Conservation (phyloP, 2,888 invertebrate species). For the Aporophyla nigra region DNA sequence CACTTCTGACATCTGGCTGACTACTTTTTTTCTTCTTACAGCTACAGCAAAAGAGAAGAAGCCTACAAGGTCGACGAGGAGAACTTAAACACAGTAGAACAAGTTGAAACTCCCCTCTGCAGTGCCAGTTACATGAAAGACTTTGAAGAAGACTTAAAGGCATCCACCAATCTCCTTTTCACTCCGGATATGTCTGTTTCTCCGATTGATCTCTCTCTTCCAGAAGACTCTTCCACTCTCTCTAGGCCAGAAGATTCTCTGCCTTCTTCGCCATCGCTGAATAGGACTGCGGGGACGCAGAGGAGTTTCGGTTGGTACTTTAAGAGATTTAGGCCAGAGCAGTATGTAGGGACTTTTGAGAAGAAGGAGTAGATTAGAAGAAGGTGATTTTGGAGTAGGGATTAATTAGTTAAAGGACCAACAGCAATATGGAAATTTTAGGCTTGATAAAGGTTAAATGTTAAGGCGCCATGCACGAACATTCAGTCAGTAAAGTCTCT, state of each 20-base stretch:
- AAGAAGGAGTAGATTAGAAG: constrained; percentile 35
- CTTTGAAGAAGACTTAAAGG: constrained; percentile 82
- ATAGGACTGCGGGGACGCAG: constrained; percentile 76
- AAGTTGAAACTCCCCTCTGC: constrained; percentile 94
- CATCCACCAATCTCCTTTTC: constrained; percentile 75
- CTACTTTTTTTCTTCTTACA: no score
- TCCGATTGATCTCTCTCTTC: constrained; percentile 77
- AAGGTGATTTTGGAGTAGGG: neutral
- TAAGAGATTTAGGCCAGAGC: constrained; percentile 78
- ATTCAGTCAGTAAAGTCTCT: no score
- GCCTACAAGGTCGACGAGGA: constrained; percentile 92
- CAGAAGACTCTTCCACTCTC: constrained; percentile 75
- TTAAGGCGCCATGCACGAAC: neutral
- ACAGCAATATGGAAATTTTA: neutral
- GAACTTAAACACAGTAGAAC: constrained; percentile 92
- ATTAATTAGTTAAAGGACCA: neutral
- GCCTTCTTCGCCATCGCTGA: constrained; percentile 78
- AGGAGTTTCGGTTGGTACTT: constrained; percentile 86
- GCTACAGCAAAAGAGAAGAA: constrained; percentile 90
- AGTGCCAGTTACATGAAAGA: constrained; percentile 93
- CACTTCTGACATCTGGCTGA: no score
- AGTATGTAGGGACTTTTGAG: constrained; percentile 61
- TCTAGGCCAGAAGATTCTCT: constrained; percentile 74
- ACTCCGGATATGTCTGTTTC: constrained; percentile 76
- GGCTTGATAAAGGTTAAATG: neutral